Percentiles rank a stretch among this genome's conserved stretches.
phyloP scores from a whole-genome alignment of 2,113 vertebrate species.

The Oxygymnocypris stewartii region DNA sequence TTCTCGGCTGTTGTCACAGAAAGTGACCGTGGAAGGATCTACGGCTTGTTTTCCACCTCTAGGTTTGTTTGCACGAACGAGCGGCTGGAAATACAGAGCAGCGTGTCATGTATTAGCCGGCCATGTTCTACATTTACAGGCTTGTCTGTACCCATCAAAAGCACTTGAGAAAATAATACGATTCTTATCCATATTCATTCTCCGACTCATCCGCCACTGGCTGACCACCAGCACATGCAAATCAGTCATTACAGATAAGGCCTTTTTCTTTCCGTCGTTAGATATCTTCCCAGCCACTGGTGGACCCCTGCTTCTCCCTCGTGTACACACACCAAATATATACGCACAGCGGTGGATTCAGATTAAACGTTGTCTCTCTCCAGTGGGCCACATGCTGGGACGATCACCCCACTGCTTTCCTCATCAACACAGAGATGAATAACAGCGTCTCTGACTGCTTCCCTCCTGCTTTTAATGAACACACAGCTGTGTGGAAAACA shows the following conservation, averaged over 20 bases:
- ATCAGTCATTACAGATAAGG: constrained; percentile 33
- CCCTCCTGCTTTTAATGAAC: constrained; percentile 50
- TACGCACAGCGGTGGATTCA: constrained; percentile 29
- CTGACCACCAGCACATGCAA: constrained; percentile 41
- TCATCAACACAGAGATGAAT: constrained; percentile 39
- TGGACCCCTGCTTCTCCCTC: constrained; percentile 4
- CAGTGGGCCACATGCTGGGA: constrained; percentile 43
- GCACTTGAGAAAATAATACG: constrained; percentile 47
- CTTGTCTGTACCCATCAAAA: constrained; percentile 47
- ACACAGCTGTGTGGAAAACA: constrained; percentile 33
- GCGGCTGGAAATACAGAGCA: constrained; percentile 33
- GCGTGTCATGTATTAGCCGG: constrained; percentile 50
- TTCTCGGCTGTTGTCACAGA: constrained; percentile 27
- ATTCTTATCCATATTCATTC: constrained; percentile 53
- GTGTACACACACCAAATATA: constrained; percentile 4
- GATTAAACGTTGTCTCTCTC: constrained; percentile 43
- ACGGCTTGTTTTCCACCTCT: constrained; percentile 2
- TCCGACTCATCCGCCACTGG: constrained; percentile 31
- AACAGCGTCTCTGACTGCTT: constrained; percentile 26
- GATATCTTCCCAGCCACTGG: constrained; percentile 4
- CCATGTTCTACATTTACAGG: constrained; percentile 44
- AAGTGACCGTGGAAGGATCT: neutral
- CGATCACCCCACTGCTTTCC: constrained; percentile 32
- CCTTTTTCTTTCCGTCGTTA: neutral
- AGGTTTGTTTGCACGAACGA: constrained; percentile 41